These are phyloP conservation scores for Anoplius nigerrimus DNA, from an alignment of 2,888 invertebrate species.

Conservation along the genomic window DNA sequence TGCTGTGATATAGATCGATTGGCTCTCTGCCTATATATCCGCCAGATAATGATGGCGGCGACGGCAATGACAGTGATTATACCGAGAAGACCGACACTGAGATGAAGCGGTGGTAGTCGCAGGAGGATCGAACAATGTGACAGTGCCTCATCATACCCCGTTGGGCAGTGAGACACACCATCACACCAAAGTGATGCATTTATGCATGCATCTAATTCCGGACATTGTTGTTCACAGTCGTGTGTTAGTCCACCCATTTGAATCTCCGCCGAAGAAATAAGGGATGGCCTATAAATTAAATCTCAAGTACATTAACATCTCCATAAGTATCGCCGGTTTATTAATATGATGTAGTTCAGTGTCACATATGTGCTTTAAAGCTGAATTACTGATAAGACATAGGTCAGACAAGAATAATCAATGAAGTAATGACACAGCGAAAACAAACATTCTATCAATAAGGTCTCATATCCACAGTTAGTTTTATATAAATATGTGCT, in stretches of 20 bases:
- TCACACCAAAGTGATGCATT: constrained; percentile 75
- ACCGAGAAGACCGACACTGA: constrained; percentile 76
- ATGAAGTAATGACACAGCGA: too few relatives aligned
- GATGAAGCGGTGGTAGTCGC: constrained; percentile 85
- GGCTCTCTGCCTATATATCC: constrained; percentile 80
- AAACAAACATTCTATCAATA: too few relatives aligned
- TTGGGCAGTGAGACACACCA: constrained; percentile 75
- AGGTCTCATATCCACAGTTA: too few relatives aligned
- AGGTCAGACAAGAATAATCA: too few relatives aligned
- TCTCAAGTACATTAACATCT: too few relatives aligned
- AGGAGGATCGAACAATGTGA: constrained; percentile 87
- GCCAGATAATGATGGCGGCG: constrained; percentile 68
- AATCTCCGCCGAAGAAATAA: constrained; percentile 75
- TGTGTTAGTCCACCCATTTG: constrained; percentile 77
- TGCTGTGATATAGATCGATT: constrained; percentile 88
- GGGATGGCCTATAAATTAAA: constrained; percentile 58
- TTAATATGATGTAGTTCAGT: too few relatives aligned
- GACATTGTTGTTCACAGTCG: constrained; percentile 77
- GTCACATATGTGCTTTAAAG: too few relatives aligned
- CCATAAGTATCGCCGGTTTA: too few relatives aligned
- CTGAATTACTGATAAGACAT: too few relatives aligned
- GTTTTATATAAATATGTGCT: neutral
- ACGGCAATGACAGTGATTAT: constrained; percentile 70
- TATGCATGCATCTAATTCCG: constrained; percentile 72
- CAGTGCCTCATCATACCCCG: constrained; percentile 83